Evolutionary conservation across 92 coral and sea anemone genomes (phyloP), one percentile per base, ranked within the genome.

Genomic region (Metridium senile): DNA sequence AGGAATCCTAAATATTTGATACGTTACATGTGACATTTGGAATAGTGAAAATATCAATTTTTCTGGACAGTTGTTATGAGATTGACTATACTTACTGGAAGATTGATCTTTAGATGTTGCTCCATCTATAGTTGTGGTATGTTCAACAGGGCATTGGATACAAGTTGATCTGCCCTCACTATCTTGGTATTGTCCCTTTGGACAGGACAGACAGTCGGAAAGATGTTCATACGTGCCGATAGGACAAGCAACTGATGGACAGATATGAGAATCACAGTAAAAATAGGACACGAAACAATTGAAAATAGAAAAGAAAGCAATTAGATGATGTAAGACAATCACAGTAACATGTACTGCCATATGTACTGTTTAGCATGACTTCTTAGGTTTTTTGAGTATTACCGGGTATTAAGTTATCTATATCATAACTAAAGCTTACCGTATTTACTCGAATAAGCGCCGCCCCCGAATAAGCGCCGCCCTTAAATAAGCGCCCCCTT

Each of bases 101-200:
- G 69, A 74, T 35, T 58, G 69, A 0, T 74, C 47, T 26, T 62
- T 62, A 1, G 28, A 21, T 0, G 34, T 25, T 58, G 79, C 68
- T 58, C 79, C 79, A 21, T 22, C 0, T 9, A 16, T 17, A 9
- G 21, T 43, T 1, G 79, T 74, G 17, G 45, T 76, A 73, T 81
- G 75, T 33, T 87, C 89, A 16, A 70, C 72, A 19, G 89, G 89
- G 30, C 93, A 89, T 27, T 72, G 46, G 17, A 76, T 77, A 33
- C 93, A 89, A 18, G 69, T 77, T 66, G 33, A 43, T 68, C 62
- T 80, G 1, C 93, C 93, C 68, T 85, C 87, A 49, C 66, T 70
- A 32, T 89, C 77, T 53, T 89, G 88, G 68, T 89, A 89, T 8
- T 80, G 67, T 32, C 89, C 93, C 19, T 74, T 34, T 76, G 72